A percentile compares a stretch with the other conserved stretches of the same genome.
These are phyloP conservation scores for Crocodylus rhombifer DNA, from an alignment of 2,797 vertebrate genomes.

Conservation along the genomic window DNA sequence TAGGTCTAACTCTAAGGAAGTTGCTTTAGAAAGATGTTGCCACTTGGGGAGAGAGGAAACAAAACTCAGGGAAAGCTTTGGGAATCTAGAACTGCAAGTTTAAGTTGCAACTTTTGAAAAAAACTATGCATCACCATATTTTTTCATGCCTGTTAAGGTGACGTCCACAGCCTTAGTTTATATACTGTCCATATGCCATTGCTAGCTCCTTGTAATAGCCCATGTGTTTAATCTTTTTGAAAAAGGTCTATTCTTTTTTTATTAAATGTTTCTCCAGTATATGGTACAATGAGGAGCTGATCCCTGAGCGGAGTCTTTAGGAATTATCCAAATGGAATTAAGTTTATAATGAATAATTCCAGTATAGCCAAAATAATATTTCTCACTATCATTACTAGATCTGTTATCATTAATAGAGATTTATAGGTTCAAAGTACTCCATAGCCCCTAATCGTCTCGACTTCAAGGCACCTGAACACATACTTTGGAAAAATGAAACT, in stretches of 20 bases:
- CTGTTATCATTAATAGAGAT: background rate
- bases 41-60: background rate
- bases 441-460: background rate
- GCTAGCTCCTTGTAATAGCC: background rate
- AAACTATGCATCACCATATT: background rate
- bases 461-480: background rate
- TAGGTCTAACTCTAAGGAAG: background rate
- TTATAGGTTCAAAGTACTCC: background rate
- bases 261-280: background rate
- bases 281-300: background rate
- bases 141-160: background rate
- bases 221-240: fast-evolving
- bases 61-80: background rate
- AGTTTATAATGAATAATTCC: background rate
- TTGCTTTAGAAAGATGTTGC: background rate
- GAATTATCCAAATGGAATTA: background rate
- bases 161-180: background rate
- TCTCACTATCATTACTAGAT: background rate
- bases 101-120: background rate
- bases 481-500: background rate
- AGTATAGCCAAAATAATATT: background rate
- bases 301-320: background rate
- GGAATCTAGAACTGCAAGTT: background rate
- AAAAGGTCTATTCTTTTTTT: background rate
- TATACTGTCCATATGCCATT: background rate